Evolutionary conservation across 2,888 invertebrate species (phyloP).

Genomic region (Myopa tessellatipennis): DNA sequence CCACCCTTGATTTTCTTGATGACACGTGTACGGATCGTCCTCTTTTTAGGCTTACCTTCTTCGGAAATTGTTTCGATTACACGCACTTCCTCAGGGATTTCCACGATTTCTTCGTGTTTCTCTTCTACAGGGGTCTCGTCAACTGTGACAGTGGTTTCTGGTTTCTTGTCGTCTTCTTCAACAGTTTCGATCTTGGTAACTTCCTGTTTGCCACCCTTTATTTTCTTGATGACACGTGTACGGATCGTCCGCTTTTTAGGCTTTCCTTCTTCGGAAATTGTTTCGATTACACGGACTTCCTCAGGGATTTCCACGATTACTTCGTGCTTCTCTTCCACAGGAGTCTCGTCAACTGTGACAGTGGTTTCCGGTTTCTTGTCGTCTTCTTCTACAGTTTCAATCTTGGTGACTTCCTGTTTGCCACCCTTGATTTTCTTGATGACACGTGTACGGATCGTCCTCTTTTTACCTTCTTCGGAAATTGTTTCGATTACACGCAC

Average conservation of each 20-base stretch:
- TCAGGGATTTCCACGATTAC: constrained; percentile 49
- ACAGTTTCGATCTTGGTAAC: constrained; percentile 39
- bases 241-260: constrained; percentile 39
- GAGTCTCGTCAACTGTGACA: constrained; percentile 53
- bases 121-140: constrained; percentile 53
- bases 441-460: constrained; percentile 51
- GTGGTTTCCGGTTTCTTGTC: constrained; percentile 46
- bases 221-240: constrained; percentile 41
- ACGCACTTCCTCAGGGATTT: constrained; percentile 16
- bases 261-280: constrained; percentile 37
- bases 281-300: constrained; percentile 40
- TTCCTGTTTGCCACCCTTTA: constrained; percentile 41
- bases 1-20: constrained; percentile 51
- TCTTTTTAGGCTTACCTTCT: constrained; percentile 53
- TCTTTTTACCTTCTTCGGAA: constrained; percentile 63
- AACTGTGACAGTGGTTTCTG: constrained; percentile 45
- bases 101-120: constrained; percentile 43
- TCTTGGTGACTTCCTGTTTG: constrained; percentile 47
- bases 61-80: constrained; percentile 65
- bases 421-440: constrained; percentile 45
- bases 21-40: constrained; percentile 50
- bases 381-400: constrained; percentile 31
- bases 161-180: constrained; percentile 33
- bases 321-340: constrained; percentile 51
- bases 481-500: constrained; percentile 65